Base-by-base conservation (phyloP, 2,797 vertebrate genomes). In the Gymnoscopelus braueri region DNA sequence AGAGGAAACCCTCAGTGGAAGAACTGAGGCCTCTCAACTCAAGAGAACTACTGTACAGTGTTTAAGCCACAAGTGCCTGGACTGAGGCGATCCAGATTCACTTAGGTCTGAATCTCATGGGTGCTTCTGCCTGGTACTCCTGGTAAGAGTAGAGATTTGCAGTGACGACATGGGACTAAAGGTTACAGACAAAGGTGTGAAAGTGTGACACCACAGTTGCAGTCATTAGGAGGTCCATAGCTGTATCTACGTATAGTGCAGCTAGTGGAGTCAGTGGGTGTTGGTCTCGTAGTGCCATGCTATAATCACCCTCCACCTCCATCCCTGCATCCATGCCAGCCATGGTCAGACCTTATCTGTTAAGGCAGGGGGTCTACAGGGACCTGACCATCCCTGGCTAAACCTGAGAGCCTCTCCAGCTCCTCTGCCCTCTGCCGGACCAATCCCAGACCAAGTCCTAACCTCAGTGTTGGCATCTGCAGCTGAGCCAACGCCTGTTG, bases 61-160 rank as follows among this genome's bases (percentile, higher is more conserved):
- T 69, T 95, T 96, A 73, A 95, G 90, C 0, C 89, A 93, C 19
- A 94, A 96, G 0, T 93, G 93, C 60, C 94, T 76, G 0, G 93
- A 10, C 39, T 96, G 66, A 95, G 91, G 78, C 95, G 94, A 0
- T 94, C 94, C 67, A 94, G 90, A 56, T 93, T 93, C 86, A 94
- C 87, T 64, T 95, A 87, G 10, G 94, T 93, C 90, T 96, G 93
- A 0, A 95, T 95, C 66, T 96, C 95, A 88, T 95, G 95, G 0
- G 95, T 95, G 95, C 94, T 95, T 0, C 92, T 94, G 63, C 94
- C 96, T 96, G 90, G 95, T 94, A 0, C 93, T 95, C 92, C 95
- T 96, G 74, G 94, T 94, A 83, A 94, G 89, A 86, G 93, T 92
- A 77, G 93, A 95, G 85, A 94, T 92, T 57, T 90, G 87, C 60